Evolutionary conservation across 2,797 vertebrate species (phyloP).

Genomic region (Decapterus maruadsi): DNA sequence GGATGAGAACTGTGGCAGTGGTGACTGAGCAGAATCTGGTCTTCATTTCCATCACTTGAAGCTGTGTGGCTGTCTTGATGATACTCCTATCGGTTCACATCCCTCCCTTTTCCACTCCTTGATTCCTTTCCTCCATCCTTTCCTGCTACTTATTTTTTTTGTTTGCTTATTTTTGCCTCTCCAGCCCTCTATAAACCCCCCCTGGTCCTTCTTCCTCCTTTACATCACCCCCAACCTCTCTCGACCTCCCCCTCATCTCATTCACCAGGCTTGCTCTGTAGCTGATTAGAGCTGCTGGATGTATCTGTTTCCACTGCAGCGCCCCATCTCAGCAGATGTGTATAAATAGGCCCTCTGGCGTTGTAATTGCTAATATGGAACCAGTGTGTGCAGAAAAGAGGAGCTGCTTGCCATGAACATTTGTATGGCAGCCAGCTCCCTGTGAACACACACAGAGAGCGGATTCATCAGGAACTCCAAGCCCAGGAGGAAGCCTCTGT

Average conservation of each 20-base stretch:
- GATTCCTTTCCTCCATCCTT: not conserved
- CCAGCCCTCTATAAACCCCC: not conserved
- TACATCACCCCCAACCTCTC: conserved; percentile 5
- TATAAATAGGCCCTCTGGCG: conserved; percentile 61
- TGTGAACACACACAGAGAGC: conserved; percentile 28
- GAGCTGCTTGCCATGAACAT: conserved; percentile 45
- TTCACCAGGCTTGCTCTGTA: conserved; percentile 46
- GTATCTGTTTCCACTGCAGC: conserved; percentile 54
- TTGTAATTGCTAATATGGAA: conserved; percentile 68
- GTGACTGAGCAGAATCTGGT: conserved; percentile 56
- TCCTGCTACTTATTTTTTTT: not conserved
- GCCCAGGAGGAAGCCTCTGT: conserved; percentile 53
- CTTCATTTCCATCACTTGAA: conserved; percentile 58
- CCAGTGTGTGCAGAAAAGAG: conserved; percentile 39
- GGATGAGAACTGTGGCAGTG: not conserved
- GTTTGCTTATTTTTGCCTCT: not conserved
- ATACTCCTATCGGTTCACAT: conserved; percentile 32
- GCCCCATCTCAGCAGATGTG: conserved; percentile 58
- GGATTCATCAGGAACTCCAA: conserved; percentile 32
- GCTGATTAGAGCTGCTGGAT: conserved; percentile 65
- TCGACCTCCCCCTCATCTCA: conserved; percentile 17
- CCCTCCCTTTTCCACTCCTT: conserved; percentile 1
- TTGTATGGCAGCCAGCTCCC: conserved; percentile 46
- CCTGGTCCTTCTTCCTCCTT: not conserved
- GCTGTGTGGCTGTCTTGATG: conserved; percentile 18